Conservation (phyloP, 2,797 vertebrate genomes). For the Taenioides sp. region DNA sequence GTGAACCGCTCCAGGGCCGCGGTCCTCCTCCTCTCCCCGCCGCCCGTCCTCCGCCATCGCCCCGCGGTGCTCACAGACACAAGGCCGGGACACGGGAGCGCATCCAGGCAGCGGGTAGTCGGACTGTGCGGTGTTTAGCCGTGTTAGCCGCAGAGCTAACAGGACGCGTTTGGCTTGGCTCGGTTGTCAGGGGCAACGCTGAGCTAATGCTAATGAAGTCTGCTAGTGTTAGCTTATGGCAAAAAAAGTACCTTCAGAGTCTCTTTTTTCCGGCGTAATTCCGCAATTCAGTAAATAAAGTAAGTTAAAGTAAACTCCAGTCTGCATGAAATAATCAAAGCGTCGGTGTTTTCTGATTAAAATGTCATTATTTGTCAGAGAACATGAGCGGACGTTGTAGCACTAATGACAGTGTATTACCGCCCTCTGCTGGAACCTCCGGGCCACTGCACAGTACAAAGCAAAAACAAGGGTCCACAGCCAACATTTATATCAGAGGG, state of each 20-base stretch:
- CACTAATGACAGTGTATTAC: not conserved
- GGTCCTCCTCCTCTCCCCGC: constrained; percentile 75
- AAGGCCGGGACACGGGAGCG: not conserved
- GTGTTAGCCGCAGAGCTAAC: not conserved
- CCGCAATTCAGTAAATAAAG: not conserved
- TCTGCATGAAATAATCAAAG: not conserved
- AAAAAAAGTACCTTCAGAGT: not conserved
- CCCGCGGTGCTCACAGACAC: not conserved
- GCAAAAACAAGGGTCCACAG: not conserved
- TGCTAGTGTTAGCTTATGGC: constrained; percentile 15
- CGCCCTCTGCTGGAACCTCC: not conserved
- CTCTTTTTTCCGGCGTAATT: not conserved
- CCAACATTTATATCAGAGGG: too few species aligned
- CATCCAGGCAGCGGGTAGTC: not conserved
- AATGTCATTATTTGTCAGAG: not conserved
- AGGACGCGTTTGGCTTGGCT: constrained; percentile 29
- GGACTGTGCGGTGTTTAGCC: not conserved
- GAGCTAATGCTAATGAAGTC: constrained; percentile 24
- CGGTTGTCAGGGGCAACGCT: constrained; percentile 59
- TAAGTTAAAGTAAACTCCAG: not conserved
- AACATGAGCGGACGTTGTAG: not conserved
- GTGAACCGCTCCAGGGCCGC: constrained; percentile 84
- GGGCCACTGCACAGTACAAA: not conserved
- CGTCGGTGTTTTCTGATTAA: not conserved
- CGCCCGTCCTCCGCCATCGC: constrained; percentile 74